phyloP scores from a whole-genome alignment of 1,140 invertebrate genomes.

The Heliconius hermathena region DNA sequence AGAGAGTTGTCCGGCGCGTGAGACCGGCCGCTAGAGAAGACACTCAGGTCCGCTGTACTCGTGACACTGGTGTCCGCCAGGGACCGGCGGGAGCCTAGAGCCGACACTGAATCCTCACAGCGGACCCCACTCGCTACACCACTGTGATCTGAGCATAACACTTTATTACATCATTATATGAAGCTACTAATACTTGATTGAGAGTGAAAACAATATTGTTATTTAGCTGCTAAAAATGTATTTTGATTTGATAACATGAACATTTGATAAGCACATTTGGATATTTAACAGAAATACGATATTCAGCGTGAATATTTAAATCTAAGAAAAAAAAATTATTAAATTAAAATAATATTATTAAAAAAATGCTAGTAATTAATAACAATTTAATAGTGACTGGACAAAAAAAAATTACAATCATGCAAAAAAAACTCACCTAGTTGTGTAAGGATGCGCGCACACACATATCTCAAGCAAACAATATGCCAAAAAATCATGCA shows the following conservation, averaged over 20 bases:
- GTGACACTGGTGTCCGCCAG: constrained; percentile 92
- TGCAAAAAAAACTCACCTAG: constrained; percentile 57
- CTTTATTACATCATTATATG: constrained; percentile 18
- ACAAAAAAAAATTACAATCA: constrained; percentile 34
- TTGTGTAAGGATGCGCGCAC: constrained; percentile 32
- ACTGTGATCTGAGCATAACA: constrained; percentile 63
- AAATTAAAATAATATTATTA: neutral
- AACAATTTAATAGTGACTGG: neutral
- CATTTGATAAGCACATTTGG: no score
- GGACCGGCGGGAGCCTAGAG: constrained; percentile 86
- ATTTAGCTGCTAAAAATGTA: no score
- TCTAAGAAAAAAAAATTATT: neutral
- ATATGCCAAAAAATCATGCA: constrained; percentile 64
- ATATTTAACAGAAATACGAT: neutral
- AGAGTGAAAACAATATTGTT: no score
- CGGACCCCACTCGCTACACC: constrained; percentile 62
- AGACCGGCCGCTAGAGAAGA: constrained; percentile 89
- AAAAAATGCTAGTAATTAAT: neutral
- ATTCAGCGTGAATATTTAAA: neutral
- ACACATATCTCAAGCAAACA: constrained; percentile 61
- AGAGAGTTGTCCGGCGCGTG: constrained; percentile 88
- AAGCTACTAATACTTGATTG: neutral
- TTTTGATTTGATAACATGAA: no score
- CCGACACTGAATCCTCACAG: constrained; percentile 75
- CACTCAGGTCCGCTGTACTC: constrained; percentile 90